These are phyloP conservation scores for Romanogobio albipinnatus DNA, from an alignment of 2,113 vertebrate species.

Conservation along the genomic window DNA sequence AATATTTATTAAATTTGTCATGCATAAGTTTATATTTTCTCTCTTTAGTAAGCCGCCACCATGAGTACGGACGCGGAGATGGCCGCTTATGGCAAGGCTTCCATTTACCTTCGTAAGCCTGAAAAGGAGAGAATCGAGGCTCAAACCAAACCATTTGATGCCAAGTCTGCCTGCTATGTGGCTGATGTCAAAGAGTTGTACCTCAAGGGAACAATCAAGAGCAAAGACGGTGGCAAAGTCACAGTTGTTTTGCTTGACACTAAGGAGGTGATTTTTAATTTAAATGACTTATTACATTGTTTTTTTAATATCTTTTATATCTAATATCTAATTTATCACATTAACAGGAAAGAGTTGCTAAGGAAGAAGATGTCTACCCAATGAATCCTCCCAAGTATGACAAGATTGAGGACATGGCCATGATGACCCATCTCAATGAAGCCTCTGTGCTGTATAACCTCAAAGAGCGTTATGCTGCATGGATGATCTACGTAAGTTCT, in stretches of 20 bases:
- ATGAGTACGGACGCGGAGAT: slow-evolving; percentile 59
- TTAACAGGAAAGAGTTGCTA: slow-evolving; percentile 66
- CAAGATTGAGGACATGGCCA: slow-evolving; percentile 85
- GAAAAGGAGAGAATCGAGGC: slow-evolving; percentile 80
- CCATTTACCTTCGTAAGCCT: slow-evolving; percentile 75
- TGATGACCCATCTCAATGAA: slow-evolving; percentile 83
- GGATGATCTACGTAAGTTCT: slow-evolving; percentile 70
- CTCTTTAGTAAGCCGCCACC: slow-evolving; percentile 36
- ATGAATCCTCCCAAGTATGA: slow-evolving; percentile 78
- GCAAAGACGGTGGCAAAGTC: slow-evolving; percentile 74
- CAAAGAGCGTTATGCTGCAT: slow-evolving; percentile 85
- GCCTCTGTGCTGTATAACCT: slow-evolving; percentile 82
- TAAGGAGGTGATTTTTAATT: slow-evolving; percentile 66
- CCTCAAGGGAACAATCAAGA: slow-evolving; percentile 77
- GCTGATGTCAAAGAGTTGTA: slow-evolving; percentile 75
- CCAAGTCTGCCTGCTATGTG: slow-evolving; percentile 80
- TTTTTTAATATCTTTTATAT: not conserved
- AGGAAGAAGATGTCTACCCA: slow-evolving; percentile 71
- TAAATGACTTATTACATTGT: not conserved
- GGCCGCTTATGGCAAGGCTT: slow-evolving; percentile 58
- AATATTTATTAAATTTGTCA: not conserved
- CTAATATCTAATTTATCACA: not conserved
- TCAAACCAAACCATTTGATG: slow-evolving; percentile 80
- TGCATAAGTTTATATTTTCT: not conserved
- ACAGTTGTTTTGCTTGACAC: slow-evolving; percentile 74